Base-by-base conservation (phyloP, 2,888 invertebrate genomes). In the Plagiodera versicolora region DNA sequence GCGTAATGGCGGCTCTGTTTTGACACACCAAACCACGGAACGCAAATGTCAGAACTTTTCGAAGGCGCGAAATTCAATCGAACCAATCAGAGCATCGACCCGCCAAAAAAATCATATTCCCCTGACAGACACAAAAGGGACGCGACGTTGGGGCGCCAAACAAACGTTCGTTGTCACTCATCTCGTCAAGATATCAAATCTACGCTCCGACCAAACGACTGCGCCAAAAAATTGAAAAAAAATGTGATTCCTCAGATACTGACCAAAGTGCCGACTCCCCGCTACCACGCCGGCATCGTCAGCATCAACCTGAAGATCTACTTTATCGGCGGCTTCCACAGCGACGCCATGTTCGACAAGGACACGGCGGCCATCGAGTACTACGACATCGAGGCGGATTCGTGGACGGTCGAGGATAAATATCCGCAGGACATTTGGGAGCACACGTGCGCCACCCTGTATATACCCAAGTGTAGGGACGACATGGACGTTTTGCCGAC, bases 351-450 rank as follows among this genome's bases (percentile, higher is more conserved):
- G 70, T 88, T 87, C 70, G 86, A 88, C 73, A 83, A 86, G 56
- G 86, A 87, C 62, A 87, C 88, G 58, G 85, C 86, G 2, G 83
- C 85, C 48, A 86, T 89, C 10, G 89, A 89, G 74, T 85, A 84
- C 65, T 89, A 87, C 73, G 86, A 89, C 75, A 78, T 89, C 65
- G 83, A 83, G 30, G 84, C 79, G 0, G 82, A 84, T 65, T 76
- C 79, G 11, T 89, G 89, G 89, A 83, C 83, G 5, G 83, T 83
- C 9, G 84, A 84, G n/a, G 84, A 85, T 67, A 83, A 86, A 63
- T 86, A 87, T 73, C 86, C 87, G 0, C 85, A 86, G 70, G 86
- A 88, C 71, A 84, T 88, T 60, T 90, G 89, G 89, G 89, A 89
- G 73, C 89, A 89, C 70, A 84, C 85, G 1, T 87, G 87, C 73